phyloP scores from a whole-genome alignment of 2,113 vertebrate species.

The Oryzias woworae region DNA sequence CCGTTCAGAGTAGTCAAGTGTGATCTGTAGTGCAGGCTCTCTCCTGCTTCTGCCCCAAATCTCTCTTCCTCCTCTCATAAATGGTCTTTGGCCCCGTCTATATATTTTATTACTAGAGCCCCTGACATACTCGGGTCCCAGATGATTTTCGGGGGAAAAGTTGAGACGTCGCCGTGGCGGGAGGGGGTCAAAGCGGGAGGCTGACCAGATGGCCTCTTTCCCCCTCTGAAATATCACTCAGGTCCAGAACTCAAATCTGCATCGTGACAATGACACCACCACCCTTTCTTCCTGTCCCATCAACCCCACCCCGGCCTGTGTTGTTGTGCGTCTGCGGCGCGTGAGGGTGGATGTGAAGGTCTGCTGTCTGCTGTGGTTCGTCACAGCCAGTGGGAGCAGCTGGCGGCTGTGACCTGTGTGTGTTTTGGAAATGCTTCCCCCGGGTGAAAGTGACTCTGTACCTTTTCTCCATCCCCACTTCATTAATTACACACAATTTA shows the following conservation, averaged over 20 bases:
- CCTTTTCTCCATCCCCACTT: slow-evolving; percentile 27
- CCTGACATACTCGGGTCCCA: slow-evolving; percentile 72
- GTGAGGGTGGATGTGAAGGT: slow-evolving; percentile 33
- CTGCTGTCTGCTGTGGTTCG: slow-evolving; percentile 33
- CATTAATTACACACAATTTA: slow-evolving; percentile 72
- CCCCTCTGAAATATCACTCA: slow-evolving; percentile 77
- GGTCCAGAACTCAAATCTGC: slow-evolving; percentile 80
- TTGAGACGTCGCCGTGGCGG: slow-evolving; percentile 75
- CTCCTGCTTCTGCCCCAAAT: slow-evolving; percentile 38
- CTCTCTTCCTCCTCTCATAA: slow-evolving; percentile 58
- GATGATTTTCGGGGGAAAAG: slow-evolving; percentile 72
- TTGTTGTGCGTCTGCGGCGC: slow-evolving; percentile 40
- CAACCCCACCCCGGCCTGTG: slow-evolving; percentile 49
- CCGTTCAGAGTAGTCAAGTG: not conserved
- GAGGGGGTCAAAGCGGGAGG: slow-evolving; percentile 69
- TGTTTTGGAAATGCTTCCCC: slow-evolving; percentile 18
- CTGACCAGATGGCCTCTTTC: slow-evolving; percentile 70
- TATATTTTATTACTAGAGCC: slow-evolving; percentile 80
- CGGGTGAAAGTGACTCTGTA: slow-evolving; percentile 39
- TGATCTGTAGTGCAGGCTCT: slow-evolving; percentile 32
- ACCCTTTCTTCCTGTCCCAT: slow-evolving; percentile 29
- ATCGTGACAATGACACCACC: slow-evolving; percentile 79
- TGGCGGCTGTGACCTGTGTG: slow-evolving; percentile 46
- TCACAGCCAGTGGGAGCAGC: slow-evolving; percentile 22
- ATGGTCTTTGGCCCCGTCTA: slow-evolving; percentile 72